Percentiles rank a stretch among this genome's conserved stretches.
Conservation (phyloP, 1,140 invertebrate genomes). For the Physella acuta region DNA sequence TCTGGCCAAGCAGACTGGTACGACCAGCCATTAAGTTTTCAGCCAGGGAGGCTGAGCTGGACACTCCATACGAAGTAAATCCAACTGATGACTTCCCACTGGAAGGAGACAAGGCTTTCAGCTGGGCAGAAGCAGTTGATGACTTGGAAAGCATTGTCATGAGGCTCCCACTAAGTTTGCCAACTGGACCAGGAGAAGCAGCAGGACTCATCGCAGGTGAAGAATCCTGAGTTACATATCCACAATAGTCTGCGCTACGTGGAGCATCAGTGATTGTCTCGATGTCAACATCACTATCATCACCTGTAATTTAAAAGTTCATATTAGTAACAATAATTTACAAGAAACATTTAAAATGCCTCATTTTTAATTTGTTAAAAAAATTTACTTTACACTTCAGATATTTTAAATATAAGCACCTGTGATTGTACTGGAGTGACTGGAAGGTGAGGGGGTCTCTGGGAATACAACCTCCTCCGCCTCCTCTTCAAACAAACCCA, state of each 20-base stretch:
- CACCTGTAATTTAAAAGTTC: constrained; percentile 8
- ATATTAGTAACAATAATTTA: background rate
- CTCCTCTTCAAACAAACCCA: background rate
- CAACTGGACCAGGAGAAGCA: background rate
- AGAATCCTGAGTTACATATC: constrained; percentile 1
- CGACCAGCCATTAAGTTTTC: constrained; percentile 7
- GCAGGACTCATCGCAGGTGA: background rate
- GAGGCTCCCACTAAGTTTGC: background rate
- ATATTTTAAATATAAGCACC: too few relatives aligned
- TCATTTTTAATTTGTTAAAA: too few relatives aligned
- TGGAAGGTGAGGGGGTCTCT: constrained; percentile 21
- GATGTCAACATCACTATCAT: constrained; percentile 27
- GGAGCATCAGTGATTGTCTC: constrained; percentile 22
- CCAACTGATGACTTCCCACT: background rate
- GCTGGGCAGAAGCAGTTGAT: too few relatives aligned
- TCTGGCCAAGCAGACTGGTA: constrained; percentile 5
- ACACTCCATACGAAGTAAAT: background rate
- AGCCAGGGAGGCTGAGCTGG: constrained; percentile 5
- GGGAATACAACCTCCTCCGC: background rate
- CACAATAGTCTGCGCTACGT: constrained; percentile 9
- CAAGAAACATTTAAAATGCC: background rate
- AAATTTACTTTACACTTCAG: too few relatives aligned
- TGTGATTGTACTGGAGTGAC: background rate
- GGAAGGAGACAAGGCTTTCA: background rate
- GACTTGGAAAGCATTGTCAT: background rate